Evolutionary conservation across 2,113 vertebrate species (phyloP), one percentile per base, ranked within the genome.

Genomic region (Rhabdornis inornatus): DNA sequence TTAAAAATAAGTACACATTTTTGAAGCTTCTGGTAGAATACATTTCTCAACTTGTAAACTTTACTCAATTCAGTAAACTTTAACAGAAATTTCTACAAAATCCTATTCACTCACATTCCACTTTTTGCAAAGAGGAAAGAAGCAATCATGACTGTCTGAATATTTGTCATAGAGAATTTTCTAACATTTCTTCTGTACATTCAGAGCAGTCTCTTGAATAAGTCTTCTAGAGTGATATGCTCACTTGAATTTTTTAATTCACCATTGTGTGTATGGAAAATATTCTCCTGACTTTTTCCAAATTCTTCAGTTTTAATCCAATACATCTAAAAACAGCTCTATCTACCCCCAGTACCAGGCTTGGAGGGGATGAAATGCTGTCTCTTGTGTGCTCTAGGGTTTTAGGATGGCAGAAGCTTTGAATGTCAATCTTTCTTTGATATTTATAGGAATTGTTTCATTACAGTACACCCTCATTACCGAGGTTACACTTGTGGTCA

Each of bases 381-480:
- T 60, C 57, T 37, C 11, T 8, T 27, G 13, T 15, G 11, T 47
- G 25, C 10, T 55, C 13, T 25, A 40, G 21, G 13, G 15, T 52
- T 75, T 76, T 65, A 92, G 91, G 42, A 86, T 63, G 59, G 78
- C 37, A 61, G 83, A 57, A 57, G 44, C 52, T 95, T 90, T 89
- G 79, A 80, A 93, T 6, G 7, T 52, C 72, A 93, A 63, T 89
- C 68, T 94, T 81, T 84, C 60, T 84, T 91, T 82, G 91, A 83
- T 83, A 97, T 93, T 94, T 91, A 78, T 39, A 93, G 44, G 65
- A 80, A 83, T n/a, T 85, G 68, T 88, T 52, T 74, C 63, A 78
- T 89, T 88, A 55, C 35, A 50, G 15, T 63, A 25, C 40, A 70
- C 19, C 30, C 40, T 82, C 39, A 39, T 39, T 74, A 22, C 25